Evolutionary conservation across 2,888 invertebrate species (phyloP), one percentile per base, ranked within the genome.

Genomic region (Thysanoteuthis rhombus): DNA sequence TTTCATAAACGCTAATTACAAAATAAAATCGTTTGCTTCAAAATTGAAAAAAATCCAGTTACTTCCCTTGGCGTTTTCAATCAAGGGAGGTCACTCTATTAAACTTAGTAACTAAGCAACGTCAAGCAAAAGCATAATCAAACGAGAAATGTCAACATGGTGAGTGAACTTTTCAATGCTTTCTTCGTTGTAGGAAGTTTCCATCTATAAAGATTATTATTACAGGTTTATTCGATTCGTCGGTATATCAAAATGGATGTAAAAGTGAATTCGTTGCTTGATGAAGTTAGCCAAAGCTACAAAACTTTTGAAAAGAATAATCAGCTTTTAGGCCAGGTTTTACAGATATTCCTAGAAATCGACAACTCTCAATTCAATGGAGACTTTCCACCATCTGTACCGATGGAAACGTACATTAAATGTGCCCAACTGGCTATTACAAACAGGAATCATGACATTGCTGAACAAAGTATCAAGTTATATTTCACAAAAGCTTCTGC

Each of bases 281-380:
- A 92, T 92, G 40, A 92, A n/a, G 28, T 92, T 25, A 2, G 32
- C 19, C n/a, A 75, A 75, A 40, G 5, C 12, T 32, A 19, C 19
- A 32, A 92, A n/a, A 45, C 42, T 42, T 32, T 28, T 45, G 40
- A 92, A 92, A 45, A 92, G 39, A n/a, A 40, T 38, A 8, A 92
- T 42, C 38, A 25, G 3, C 19, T 45, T 16, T n/a, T 92, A 22
- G n/a, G 40, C 42, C 19, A 28, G 45, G 42, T 45, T n/a, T 92
- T 92, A n/a, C 42, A 92, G n/a, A 39, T 45, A 42, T 45, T 92
- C 45, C 1, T 12, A 16, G 42, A 92, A 92, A 92, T 92, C 4
- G 92, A 92, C 40, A 40, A 40, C 39, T 92, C 45, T 32, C 92
- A 92, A n/a, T 92, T 92, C n/a, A 92, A n/a, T 45, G 39, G 42